Conservation (phyloP, 2,113 vertebrate genomes). For the Varanus komodoensis region DNA sequence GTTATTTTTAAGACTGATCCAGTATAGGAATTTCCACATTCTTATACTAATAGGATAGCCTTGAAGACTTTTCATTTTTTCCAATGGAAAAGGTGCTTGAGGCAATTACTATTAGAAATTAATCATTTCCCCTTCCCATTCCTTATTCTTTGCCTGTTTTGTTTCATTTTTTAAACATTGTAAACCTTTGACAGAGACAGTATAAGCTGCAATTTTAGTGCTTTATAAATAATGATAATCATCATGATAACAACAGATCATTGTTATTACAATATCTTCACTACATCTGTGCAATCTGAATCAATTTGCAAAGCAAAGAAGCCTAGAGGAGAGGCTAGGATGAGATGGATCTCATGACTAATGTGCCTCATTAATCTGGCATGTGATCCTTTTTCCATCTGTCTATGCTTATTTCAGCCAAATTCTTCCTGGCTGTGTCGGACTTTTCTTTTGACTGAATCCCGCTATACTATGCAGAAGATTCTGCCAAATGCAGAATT, state of each 20-base stretch:
- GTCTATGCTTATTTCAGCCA: not conserved
- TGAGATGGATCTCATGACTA: not conserved
- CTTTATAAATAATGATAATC: not conserved
- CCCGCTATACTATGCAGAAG: not conserved
- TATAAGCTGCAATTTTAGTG: not conserved
- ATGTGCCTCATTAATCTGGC: constrained; percentile 16
- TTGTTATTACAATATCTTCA: not conserved
- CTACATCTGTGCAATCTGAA: not conserved
- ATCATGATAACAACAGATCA: not conserved
- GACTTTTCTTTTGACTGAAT: constrained; percentile 13
- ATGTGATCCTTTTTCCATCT: not conserved
- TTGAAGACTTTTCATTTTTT: not conserved
- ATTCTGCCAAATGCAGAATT: not conserved
- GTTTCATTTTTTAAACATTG: not conserved
- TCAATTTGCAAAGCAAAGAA: not conserved
- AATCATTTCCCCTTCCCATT: not conserved
- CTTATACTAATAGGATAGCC: not conserved
- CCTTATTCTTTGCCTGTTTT: not conserved
- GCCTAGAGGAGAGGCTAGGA: not conserved
- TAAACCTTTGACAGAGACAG: not conserved
- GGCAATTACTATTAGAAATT: not conserved
- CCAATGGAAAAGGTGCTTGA: not conserved
- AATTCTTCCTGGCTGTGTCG: not conserved
- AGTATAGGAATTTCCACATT: not conserved
- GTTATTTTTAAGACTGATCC: not conserved